A percentile compares a stretch with the other conserved stretches of the same genome.
Conservation (phyloP, 2,797 vertebrate genomes). For the Trachops cirrhosus region DNA sequence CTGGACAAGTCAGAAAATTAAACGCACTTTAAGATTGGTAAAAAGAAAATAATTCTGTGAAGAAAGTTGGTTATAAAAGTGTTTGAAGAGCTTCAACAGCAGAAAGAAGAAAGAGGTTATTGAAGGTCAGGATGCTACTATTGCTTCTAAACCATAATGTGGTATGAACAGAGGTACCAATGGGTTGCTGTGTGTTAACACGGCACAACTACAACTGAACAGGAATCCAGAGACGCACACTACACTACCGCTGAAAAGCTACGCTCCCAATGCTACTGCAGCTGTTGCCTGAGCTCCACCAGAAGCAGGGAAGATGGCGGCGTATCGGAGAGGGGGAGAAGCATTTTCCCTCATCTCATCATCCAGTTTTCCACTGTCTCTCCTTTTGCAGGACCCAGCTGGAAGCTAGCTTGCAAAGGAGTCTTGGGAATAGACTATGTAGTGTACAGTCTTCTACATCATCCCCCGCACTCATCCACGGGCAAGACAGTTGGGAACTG, state of each 20-base stretch:
- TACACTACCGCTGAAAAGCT: accelerated
- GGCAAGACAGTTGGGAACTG: neutral
- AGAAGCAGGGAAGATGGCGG: neutral
- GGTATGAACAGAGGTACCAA: neutral
- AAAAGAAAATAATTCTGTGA: neutral
- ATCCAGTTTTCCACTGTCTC: neutral
- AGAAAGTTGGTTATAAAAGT: neutral
- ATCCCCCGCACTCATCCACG: accelerated
- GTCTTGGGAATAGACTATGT: neutral
- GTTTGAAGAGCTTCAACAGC: neutral
- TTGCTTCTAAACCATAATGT: neutral
- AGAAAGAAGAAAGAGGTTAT: neutral
- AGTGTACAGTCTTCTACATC: neutral
- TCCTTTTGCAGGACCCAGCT: neutral
- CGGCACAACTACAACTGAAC: too few relatives aligned
- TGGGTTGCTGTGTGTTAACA: neutral
- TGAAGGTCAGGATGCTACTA: neutral
- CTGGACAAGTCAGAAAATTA: neutral
- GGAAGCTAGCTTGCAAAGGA: neutral
- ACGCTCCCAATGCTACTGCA: accelerated
- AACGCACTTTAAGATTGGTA: neutral
- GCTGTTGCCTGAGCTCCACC: neutral
- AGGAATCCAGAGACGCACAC: neutral
- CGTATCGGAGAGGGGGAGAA: neutral
- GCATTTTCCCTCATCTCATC: neutral